Conservation (phyloP, 2,113 vertebrate species). For the Clarias gariepinus region DNA sequence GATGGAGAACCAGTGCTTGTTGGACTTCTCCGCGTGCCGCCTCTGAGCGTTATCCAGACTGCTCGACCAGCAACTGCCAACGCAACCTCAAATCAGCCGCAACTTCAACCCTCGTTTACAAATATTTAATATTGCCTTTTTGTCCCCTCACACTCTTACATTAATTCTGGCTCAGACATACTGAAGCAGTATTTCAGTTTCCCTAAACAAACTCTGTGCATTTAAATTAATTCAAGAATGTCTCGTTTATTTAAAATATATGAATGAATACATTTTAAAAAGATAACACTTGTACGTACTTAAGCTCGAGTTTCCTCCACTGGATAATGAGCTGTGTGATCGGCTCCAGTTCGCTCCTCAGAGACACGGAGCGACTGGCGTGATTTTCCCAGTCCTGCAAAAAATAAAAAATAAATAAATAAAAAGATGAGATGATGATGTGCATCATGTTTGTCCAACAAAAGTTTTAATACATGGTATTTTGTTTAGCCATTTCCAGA, state of each 20-base stretch:
- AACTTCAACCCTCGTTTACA: no score
- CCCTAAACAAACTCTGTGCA: not conserved
- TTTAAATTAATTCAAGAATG: no score
- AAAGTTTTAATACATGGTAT: no score
- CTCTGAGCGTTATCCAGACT: constrained; percentile 91
- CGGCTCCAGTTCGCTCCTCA: constrained; percentile 83
- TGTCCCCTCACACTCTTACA: no score
- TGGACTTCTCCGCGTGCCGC: constrained; percentile 82
- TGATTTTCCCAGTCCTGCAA: constrained; percentile 95
- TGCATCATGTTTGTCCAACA: no score
- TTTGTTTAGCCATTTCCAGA: no score
- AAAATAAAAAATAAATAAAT: not conserved
- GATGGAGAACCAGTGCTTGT: constrained; percentile 92
- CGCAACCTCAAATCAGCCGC: not conserved
- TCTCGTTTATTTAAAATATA: not conserved
- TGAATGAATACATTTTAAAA: not conserved
- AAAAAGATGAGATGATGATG: no score
- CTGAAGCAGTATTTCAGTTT: no score
- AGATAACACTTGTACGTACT: constrained; percentile 65
- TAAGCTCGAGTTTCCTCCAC: constrained; percentile 92
- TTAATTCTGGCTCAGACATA: no score
- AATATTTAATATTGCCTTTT: no score
- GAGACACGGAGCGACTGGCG: constrained; percentile 83
- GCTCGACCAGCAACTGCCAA: constrained; percentile 87
- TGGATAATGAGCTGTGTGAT: constrained; percentile 90